phyloP scores from a whole-genome alignment of 2,888 invertebrate genomes.

The Megaustenia siamemsis region DNA sequence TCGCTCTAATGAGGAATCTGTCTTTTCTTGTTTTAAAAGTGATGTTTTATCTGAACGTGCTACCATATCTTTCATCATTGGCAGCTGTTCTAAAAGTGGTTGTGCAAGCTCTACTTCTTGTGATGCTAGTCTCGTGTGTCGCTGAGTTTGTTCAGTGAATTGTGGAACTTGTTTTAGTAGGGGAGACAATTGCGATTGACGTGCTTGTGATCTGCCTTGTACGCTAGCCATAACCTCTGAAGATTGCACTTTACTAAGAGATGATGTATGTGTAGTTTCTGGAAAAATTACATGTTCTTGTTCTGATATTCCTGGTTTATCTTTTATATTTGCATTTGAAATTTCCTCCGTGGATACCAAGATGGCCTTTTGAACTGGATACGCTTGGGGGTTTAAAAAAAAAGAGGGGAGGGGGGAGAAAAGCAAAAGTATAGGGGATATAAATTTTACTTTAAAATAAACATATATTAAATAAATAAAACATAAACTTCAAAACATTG shows the following conservation, averaged over 20 bases:
- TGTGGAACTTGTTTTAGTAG: neutral
- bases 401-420: neutral
- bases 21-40: neutral
- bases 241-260: neutral
- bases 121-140: neutral
- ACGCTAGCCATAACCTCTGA: neutral
- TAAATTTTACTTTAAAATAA: neutral
- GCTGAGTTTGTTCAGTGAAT: too few species aligned
- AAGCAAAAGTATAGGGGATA: neutral
- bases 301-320: neutral
- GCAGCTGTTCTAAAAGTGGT: too few species aligned
- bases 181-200: neutral
- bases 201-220: neutral
- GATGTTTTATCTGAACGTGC: neutral
- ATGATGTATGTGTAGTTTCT: neutral
- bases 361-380: neutral
- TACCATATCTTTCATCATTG: neutral
- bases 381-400: neutral
- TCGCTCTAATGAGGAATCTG: too few species aligned
- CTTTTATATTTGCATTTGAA: neutral
- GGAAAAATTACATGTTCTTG: neutral
- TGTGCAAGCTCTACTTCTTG: too few species aligned
- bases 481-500: neutral
- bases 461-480: neutral
- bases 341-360: neutral